These are phyloP conservation scores for Epistrophe eligans DNA, from an alignment of 2,888 invertebrate genomes.

Conservation along the genomic window DNA sequence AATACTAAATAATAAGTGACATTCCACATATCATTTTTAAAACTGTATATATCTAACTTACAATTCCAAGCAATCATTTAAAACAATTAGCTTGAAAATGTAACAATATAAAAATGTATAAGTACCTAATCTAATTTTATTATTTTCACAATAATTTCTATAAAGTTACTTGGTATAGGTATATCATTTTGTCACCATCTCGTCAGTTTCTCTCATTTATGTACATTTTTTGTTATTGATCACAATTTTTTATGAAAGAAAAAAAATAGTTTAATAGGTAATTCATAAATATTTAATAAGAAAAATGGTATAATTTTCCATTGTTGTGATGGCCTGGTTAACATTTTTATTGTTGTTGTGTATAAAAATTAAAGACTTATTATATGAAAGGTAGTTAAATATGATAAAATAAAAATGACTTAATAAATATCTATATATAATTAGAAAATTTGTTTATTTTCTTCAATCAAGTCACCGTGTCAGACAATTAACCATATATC, in stretches of 20 bases:
- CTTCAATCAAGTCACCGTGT: conserved; percentile 16
- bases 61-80: background rate
- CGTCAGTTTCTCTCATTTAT: background rate
- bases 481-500: background rate
- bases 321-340: conserved; percentile 42
- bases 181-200: conserved; percentile 24
- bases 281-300: conserved; percentile 27
- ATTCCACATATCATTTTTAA: background rate
- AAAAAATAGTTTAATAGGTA: conserved; percentile 29
- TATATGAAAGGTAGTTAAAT: background rate
- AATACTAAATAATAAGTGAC: background rate
- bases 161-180: background rate
- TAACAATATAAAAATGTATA: background rate
- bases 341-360: conserved; percentile 10
- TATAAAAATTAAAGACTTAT: background rate
- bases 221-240: background rate
- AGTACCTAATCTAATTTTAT: background rate
- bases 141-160: background rate
- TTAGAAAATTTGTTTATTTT: conserved; percentile 60
- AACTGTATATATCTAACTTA: background rate
- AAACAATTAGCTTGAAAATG: conserved; percentile 9
- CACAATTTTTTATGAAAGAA: conserved; percentile 18
- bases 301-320: conserved; percentile 35
- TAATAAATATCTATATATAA: conserved; percentile 53
- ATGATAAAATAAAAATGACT: conserved; percentile 57